Base-by-base conservation (phyloP, 2,797 vertebrate species). In the Galaxias olidus region DNA sequence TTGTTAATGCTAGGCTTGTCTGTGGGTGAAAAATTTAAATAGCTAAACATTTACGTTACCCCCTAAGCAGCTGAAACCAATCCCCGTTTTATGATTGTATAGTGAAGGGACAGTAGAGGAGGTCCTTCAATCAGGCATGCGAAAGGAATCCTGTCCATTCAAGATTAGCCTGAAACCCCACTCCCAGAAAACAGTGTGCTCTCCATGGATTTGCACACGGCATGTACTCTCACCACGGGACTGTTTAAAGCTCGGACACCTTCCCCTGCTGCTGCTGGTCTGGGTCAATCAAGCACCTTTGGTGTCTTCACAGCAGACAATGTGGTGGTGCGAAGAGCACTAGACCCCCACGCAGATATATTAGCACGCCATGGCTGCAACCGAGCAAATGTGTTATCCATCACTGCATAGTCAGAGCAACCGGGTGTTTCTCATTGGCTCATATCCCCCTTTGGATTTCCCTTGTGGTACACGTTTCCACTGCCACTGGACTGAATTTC, bases 111-210 rank as follows among this genome's bases (percentile, higher is more conserved):
- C 30, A 30, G 6, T 30, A 6, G 6, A 3, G 30, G 30, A 30
- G 30, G 6, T 3, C 30, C 30, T 30, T 30, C 54, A 40, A 43
- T 19, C 49, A 19, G 73, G 66, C 66, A 60, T 41, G n/a, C 9
- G 57, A 76, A 65, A 82, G 78, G 72, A 69, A 85, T 78, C 74
- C 30, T 30, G 30, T 30, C 30, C 30, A 30, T 30, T 30, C 3
- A 30, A 30, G 30, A 30, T 30, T 2, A 30, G 6, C 30, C 30
- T 30, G 30, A 30, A 30, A 30, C 30, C 2, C 30, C 30, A n/a
- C 30, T 30, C 30, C 30, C 6, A 6, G 2, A 30, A 30, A 30
- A 30, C 30, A 30, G 30, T 30, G 30, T 6, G 6, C 30, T 30
- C 30, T 30, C 30, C 30, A 30, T 30, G 30, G 30, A 6, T 30